Evolutionary conservation across 1,140 invertebrate species (phyloP).

Genomic region (Fopius arisanus): DNA sequence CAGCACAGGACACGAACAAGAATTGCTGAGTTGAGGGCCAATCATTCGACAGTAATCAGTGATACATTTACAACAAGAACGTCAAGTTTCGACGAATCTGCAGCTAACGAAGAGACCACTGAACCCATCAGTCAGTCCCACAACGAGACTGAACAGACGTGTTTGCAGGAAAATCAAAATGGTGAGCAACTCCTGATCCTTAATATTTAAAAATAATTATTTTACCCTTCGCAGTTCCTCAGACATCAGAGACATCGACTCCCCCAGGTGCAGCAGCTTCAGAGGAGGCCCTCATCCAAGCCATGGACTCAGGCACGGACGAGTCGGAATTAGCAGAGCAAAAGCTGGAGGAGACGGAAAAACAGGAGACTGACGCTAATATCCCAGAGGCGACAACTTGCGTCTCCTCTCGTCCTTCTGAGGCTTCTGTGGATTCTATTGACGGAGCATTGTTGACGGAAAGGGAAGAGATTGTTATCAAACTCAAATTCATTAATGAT

Average conservation of each 20-base stretch:
- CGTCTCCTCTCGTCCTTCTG: background rate
- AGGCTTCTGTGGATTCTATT: constrained; percentile 18
- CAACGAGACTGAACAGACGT: constrained; percentile 41
- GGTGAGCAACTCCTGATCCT: background rate
- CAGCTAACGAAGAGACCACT: constrained; percentile 42
- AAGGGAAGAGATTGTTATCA: constrained; percentile 71
- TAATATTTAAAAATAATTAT: background rate
- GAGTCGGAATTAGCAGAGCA: constrained; percentile 36
- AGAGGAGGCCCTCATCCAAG: constrained; percentile 56
- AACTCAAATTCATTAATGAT: constrained; percentile 88
- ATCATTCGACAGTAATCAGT: constrained; percentile 36
- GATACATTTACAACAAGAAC: constrained; percentile 15
- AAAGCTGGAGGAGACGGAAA: constrained; percentile 28
- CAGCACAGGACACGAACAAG: constrained; percentile 55
- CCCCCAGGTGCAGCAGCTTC: constrained; percentile 35
- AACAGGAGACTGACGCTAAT: constrained; percentile 6
- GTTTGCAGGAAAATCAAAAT: constrained; percentile 37
- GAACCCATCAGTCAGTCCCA: constrained; percentile 37
- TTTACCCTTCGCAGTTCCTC: constrained; percentile 11
- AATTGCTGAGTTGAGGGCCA: constrained; percentile 49
- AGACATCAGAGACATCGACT: constrained; percentile 36
- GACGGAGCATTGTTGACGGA: constrained; percentile 28
- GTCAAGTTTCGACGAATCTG: constrained; percentile 18
- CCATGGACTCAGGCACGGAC: constrained; percentile 59
- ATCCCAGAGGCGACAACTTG: constrained; percentile 12